phyloP scores from a whole-genome alignment of 2,888 invertebrate genomes.

The Eupithecia subfuscata region DNA sequence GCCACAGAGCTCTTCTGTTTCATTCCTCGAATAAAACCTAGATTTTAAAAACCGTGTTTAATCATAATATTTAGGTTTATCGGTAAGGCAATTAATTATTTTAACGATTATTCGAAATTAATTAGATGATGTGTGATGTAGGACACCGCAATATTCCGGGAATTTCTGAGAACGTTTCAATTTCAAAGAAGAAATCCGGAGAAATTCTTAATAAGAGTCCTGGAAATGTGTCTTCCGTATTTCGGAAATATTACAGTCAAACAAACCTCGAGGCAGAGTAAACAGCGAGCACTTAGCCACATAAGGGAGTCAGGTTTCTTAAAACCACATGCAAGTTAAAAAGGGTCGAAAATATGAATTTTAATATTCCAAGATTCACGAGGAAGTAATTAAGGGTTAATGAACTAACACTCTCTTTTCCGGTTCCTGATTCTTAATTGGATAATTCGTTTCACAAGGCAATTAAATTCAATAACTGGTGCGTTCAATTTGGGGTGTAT shows the following conservation, averaged over 20 bases:
- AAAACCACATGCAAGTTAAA: constrained; percentile 47
- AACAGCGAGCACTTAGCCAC: constrained; percentile 56
- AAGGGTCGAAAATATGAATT: constrained; percentile 48
- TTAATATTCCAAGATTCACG: constrained; percentile 52
- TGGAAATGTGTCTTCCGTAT: constrained; percentile 12
- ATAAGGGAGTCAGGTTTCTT: constrained; percentile 42
- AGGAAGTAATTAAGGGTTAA: constrained; percentile 40
- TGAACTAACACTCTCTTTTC: constrained; percentile 38
- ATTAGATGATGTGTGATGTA: constrained; percentile 27
- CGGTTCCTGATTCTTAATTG: constrained; percentile 42
- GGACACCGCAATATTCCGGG: constrained; percentile 20
- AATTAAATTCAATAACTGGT: constrained; percentile 11
- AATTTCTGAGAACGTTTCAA: constrained; percentile 14
- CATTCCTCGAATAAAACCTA: constrained; percentile 38
- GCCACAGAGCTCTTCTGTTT: constrained; percentile 22
- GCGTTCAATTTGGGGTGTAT: background rate
- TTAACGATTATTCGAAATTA: constrained; percentile 36
- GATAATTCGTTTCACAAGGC: constrained; percentile 42
- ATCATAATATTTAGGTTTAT: constrained; percentile 53
- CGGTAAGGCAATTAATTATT: constrained; percentile 43
- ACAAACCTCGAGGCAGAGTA: constrained; percentile 45
- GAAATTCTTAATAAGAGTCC: constrained; percentile 14
- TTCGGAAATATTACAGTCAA: constrained; percentile 31
- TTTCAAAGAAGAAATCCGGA: constrained; percentile 13
- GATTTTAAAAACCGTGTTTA: constrained; percentile 34